These are phyloP conservation scores for Herpetotheres cachinnans DNA, from an alignment of 2,113 vertebrate species.

Conservation along the genomic window DNA sequence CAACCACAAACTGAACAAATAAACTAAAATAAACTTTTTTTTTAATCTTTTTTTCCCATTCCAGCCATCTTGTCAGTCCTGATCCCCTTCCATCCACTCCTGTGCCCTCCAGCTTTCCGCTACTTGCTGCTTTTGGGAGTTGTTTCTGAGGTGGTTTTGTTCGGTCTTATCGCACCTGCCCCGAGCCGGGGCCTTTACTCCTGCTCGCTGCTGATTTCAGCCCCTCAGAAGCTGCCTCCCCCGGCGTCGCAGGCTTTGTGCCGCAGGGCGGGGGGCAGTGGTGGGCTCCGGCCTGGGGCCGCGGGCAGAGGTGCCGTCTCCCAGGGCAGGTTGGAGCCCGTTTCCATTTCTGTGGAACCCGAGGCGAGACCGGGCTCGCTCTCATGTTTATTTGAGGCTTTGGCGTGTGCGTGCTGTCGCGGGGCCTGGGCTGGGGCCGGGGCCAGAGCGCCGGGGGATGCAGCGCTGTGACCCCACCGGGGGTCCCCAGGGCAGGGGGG, in stretches of 20 bases:
- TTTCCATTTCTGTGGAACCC: neutral
- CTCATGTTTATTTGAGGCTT: neutral
- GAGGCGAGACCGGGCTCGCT: neutral
- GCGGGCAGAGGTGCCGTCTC: fast-evolving
- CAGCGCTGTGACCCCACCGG: no score
- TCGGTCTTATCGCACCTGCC: neutral
- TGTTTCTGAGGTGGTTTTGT: neutral
- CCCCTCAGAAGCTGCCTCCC: neutral
- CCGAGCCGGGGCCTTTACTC: neutral
- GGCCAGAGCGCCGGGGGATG: no score
- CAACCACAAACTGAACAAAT: no score
- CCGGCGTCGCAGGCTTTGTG: no score
- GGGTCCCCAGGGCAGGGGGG: no score
- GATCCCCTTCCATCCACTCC: neutral
- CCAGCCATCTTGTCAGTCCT: neutral
- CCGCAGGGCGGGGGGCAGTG: no score
- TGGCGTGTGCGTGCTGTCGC: no score
- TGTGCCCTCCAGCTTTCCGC: fast-evolving
- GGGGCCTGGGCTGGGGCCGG: no score
- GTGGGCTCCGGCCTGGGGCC: no score
- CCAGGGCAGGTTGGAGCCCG: fast-evolving
- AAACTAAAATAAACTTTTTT: no score
- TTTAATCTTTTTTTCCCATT: neutral
- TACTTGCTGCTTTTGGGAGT: no score
- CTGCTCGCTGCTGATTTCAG: neutral